A percentile compares a stretch with the other conserved stretches of the same genome.
phyloP scores from a whole-genome alignment of 2,113 vertebrate genomes.

The Xenopus laevis region DNA sequence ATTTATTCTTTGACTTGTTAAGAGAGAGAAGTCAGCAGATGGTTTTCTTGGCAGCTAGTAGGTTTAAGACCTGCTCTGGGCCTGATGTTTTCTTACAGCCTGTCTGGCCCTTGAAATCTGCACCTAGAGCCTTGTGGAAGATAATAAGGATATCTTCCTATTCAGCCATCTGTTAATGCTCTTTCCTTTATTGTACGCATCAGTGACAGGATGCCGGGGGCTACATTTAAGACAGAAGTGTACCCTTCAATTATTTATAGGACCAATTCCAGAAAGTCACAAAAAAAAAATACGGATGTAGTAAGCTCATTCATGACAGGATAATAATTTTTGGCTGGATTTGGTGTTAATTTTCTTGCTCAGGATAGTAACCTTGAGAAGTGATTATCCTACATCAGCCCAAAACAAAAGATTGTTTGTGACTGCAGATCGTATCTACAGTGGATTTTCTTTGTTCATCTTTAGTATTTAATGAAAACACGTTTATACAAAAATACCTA shows the following conservation, averaged over 20 bases:
- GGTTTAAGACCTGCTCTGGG: conserved; percentile 24
- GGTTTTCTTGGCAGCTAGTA: conserved; percentile 28
- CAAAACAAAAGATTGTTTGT: too few species aligned
- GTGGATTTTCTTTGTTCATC: too few species aligned
- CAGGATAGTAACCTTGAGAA: neutral
- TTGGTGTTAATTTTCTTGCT: neutral
- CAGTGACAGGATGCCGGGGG: conserved; percentile 1
- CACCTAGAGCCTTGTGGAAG: conserved; percentile 27
- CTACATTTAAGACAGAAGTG: neutral
- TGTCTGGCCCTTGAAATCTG: conserved; percentile 19
- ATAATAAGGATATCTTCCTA: conserved; percentile 29
- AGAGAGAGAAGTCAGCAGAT: conserved; percentile 34
- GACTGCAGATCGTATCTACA: too few species aligned
- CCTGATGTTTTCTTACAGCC: conserved; percentile 27
- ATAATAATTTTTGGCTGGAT: neutral
- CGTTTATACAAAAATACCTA: too few species aligned
- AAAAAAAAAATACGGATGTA: neutral
- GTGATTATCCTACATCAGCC: too few species aligned
- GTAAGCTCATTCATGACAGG: neutral
- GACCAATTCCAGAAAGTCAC: neutral
- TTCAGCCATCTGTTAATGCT: conserved; percentile 31
- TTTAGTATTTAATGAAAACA: too few species aligned
- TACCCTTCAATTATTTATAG: conserved; percentile 5
- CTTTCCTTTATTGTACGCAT: conserved; percentile 3
- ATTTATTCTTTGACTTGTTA: conserved; percentile 41